Percentiles rank a stretch among this genome's conserved stretches.
Conservation (phyloP, 2,113 vertebrate genomes). For the Sceloporus undulatus region DNA sequence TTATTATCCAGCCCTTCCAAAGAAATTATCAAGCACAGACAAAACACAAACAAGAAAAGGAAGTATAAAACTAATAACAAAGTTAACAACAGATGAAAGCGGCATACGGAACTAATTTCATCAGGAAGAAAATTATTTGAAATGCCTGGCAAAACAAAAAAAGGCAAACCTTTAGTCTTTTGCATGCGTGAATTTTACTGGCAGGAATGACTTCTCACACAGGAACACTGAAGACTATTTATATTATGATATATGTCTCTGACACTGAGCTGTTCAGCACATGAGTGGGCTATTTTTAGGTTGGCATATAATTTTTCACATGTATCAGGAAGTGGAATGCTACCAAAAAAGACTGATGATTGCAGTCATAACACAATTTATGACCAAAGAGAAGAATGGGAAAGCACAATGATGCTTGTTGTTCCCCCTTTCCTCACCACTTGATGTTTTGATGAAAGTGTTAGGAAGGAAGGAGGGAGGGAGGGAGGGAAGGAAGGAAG, state of each 20-base stretch:
- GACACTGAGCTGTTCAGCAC: constrained; percentile 34
- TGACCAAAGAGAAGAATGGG: not conserved
- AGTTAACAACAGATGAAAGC: not conserved
- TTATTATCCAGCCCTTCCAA: not conserved
- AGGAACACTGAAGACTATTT: constrained; percentile 31
- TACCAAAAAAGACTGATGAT: not conserved
- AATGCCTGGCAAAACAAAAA: not conserved
- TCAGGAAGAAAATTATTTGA: not conserved
- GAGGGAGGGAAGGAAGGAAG: not conserved
- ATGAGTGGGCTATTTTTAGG: constrained; percentile 39
- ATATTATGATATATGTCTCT: constrained; percentile 30
- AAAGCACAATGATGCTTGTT: not conserved
- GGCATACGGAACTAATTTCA: not conserved
- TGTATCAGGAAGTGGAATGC: constrained; percentile 16
- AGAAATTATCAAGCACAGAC: not conserved
- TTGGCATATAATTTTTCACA: constrained; percentile 26
- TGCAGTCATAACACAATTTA: not conserved
- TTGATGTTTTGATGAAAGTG: no score
- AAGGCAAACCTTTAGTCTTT: not conserved
- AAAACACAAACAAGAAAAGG: not conserved
- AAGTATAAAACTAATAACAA: not conserved
- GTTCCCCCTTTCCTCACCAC: no score
- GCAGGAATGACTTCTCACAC: constrained; percentile 10
- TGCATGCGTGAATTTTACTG: constrained; percentile 3
- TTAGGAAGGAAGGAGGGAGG: no score